Evolutionary conservation across 2,797 vertebrate species (phyloP).

Genomic region (Lacerta bilineata): DNA sequence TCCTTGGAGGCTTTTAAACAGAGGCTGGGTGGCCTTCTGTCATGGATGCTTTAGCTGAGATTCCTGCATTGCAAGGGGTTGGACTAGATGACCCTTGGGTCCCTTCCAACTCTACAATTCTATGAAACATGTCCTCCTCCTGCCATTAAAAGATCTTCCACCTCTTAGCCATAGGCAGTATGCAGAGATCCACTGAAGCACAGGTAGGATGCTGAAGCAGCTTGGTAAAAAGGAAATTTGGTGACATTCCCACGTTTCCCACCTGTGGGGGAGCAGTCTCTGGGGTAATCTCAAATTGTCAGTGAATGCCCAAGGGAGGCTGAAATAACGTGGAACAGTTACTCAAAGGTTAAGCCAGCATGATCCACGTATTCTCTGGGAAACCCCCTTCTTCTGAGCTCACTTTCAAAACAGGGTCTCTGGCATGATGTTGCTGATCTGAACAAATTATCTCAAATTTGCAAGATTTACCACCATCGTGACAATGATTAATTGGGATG

Average conservation of each 20-base stretch:
- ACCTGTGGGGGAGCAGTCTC: not conserved
- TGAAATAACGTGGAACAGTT: not conserved
- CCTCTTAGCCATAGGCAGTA: not conserved
- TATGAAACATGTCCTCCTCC: too few species aligned
- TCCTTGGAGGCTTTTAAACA: too few species aligned
- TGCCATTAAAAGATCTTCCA: not conserved
- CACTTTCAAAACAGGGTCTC: not conserved
- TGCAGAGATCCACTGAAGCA: not conserved
- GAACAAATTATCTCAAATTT: slow-evolving; percentile 2
- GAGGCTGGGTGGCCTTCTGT: too few species aligned
- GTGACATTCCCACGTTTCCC: not conserved
- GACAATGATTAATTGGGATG: not conserved
- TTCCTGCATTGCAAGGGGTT: too few species aligned
- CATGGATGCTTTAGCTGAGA: too few species aligned
- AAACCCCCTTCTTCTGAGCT: not conserved
- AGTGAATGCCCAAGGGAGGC: not conserved
- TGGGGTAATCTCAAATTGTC: not conserved
- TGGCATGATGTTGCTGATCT: not conserved
- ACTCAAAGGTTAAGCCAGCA: not conserved
- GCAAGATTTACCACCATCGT: not conserved
- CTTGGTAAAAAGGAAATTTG: not conserved
- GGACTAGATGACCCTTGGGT: too few species aligned
- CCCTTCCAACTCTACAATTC: too few species aligned
- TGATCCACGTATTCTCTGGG: not conserved
- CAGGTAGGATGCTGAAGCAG: not conserved